Percentiles rank a stretch among this genome's conserved stretches.
phyloP scores from a whole-genome alignment of 2,888 invertebrate species.

The Aspidiotus rigidus region DNA sequence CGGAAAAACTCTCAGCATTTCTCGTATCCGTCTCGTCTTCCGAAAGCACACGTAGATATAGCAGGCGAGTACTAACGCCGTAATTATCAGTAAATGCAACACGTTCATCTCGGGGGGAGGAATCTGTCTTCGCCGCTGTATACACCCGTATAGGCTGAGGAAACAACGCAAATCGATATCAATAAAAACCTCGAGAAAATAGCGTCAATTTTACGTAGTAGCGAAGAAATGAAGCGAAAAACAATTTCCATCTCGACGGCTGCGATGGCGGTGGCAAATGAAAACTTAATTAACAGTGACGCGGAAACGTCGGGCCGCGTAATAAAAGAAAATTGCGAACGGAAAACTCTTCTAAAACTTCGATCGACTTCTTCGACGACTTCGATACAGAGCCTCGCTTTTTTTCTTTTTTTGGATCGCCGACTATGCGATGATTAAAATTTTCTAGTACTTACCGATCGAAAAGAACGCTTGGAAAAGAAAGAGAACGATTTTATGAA shows the following conservation, averaged over 20 bases:
- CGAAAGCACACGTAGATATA: neutral
- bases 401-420: too few species aligned
- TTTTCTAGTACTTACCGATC: too few species aligned
- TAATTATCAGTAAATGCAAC: neutral
- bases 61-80: neutral
- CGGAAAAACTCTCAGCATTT: slow-evolving; percentile 11
- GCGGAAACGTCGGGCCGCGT: too few species aligned
- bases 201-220: neutral
- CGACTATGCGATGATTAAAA: too few species aligned
- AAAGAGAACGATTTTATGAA: too few species aligned
- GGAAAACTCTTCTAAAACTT: too few species aligned
- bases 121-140: neutral
- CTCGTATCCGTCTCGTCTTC: neutral
- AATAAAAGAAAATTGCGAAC: too few species aligned
- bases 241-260: neutral
- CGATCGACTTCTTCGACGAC: too few species aligned
- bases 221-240: neutral
- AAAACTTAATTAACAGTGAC: neutral
- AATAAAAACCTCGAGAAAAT: too few species aligned
- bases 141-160: neutral
- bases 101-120: neutral
- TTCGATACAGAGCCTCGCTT: too few species aligned
- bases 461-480: too few species aligned
- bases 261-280: neutral
- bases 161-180: neutral